Percentiles rank a stretch among this genome's conserved stretches.
Evolutionary conservation across 2,888 invertebrate genomes (phyloP).

Genomic region (Mimumesa dahlbomi): DNA sequence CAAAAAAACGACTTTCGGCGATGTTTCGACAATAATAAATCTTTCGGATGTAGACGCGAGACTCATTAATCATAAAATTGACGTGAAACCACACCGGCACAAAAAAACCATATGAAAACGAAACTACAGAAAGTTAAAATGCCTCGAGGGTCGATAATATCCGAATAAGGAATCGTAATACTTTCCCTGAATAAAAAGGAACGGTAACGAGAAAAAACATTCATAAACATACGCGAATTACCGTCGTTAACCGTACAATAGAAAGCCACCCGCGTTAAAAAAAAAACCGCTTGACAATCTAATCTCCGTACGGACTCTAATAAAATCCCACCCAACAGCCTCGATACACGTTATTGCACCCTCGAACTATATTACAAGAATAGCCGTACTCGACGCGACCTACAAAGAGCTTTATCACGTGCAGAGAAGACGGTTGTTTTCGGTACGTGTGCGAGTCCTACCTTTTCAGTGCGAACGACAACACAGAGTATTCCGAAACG

Average conservation of each 20-base stretch:
- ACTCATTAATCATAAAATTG: not conserved
- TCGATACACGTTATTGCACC: slow-evolving; percentile 30
- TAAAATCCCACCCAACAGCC: slow-evolving; percentile 11
- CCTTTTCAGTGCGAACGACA: slow-evolving; percentile 51
- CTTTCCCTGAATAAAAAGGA: too few relatives aligned
- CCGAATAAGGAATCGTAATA: not conserved
- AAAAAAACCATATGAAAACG: not conserved
- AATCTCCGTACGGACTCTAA: slow-evolving; percentile 6
- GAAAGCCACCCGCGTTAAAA: not conserved
- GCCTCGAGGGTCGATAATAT: not conserved
- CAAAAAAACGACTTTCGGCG: not conserved
- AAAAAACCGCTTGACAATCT: slow-evolving; percentile 11
- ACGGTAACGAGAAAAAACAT: not conserved
- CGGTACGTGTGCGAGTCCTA: slow-evolving; percentile 37
- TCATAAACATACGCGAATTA: not conserved
- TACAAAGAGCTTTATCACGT: slow-evolving; percentile 48
- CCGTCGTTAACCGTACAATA: not conserved
- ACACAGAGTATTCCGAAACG: slow-evolving; percentile 37
- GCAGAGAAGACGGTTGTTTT: slow-evolving; percentile 34
- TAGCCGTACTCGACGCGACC: slow-evolving; percentile 32
- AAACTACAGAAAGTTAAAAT: not conserved
- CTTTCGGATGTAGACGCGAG: not conserved
- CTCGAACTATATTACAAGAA: slow-evolving; percentile 39
- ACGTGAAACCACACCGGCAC: not conserved
- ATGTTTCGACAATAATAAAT: slow-evolving; percentile 4